phyloP scores from a whole-genome alignment of 2,797 vertebrate species.

The Siniperca obscura region DNA sequence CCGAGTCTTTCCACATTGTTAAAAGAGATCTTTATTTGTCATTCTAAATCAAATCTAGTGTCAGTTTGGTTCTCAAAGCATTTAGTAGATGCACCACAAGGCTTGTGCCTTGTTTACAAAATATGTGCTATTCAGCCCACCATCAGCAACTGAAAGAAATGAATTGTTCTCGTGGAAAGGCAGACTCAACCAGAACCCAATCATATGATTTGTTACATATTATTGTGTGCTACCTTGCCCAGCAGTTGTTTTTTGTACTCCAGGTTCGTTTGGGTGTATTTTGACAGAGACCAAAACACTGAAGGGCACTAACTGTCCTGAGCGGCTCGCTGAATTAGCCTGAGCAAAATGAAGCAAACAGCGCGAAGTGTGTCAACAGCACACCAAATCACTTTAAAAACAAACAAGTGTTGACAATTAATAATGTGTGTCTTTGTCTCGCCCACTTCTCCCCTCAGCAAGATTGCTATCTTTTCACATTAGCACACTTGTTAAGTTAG shows the following conservation, averaged over 20 bases:
- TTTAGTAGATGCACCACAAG: constrained; percentile 31
- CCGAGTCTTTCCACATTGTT: constrained; percentile 65
- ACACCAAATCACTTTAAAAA: constrained; percentile 38
- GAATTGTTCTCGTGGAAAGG: constrained; percentile 4
- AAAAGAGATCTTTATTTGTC: constrained; percentile 73
- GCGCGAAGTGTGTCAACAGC: constrained; percentile 37
- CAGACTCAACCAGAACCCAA: constrained; percentile 2
- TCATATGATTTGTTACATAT: constrained; percentile 26
- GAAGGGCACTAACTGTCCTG: not conserved
- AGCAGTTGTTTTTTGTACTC: not conserved
- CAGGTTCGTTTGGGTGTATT: not conserved
- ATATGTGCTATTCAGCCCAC: not conserved
- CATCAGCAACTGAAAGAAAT: constrained; percentile 31
- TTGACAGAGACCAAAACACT: constrained; percentile 22
- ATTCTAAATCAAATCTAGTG: constrained; percentile 59
- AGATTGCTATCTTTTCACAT: constrained; percentile 41
- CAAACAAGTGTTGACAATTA: constrained; percentile 48
- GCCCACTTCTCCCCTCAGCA: not conserved
- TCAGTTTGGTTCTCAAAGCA: constrained; percentile 42
- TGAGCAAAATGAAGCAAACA: constrained; percentile 26
- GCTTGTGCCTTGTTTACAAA: constrained; percentile 38
- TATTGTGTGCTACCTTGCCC: constrained; percentile 14
- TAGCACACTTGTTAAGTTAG: constrained; percentile 11
- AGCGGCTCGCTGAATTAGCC: not conserved
- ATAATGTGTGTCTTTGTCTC: constrained; percentile 39